Percentiles rank a stretch among this genome's conserved stretches.
phyloP scores from a whole-genome alignment of 1,140 invertebrate genomes.

The Oppia nitens region DNA sequence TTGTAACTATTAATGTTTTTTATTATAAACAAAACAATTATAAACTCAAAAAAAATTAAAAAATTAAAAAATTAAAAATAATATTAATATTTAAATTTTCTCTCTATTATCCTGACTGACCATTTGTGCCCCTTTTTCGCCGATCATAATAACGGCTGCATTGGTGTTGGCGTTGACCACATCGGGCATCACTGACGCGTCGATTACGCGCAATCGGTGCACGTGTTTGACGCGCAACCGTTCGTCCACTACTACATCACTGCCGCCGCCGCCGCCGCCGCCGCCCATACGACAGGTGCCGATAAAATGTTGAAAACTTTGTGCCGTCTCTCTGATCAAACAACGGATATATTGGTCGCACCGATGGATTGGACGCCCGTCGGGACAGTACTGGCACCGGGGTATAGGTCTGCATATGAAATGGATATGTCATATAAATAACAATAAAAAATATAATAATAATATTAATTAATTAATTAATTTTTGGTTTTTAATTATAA shows the following conservation, averaged over 20 bases:
- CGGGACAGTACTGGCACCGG: background rate
- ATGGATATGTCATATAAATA: too few species aligned
- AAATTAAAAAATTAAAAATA: too few species aligned
- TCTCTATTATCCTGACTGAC: conserved; percentile 28
- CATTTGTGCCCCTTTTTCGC: conserved; percentile 53
- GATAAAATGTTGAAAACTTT: conserved; percentile 43
- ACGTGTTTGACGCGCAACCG: conserved; percentile 44
- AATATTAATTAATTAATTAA: too few species aligned
- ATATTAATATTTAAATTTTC: background rate
- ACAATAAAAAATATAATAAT: too few species aligned
- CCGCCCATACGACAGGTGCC: conserved; percentile 53
- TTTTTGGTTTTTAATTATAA: too few species aligned
- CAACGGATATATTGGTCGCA: background rate
- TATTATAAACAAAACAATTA: too few species aligned
- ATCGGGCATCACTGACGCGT: conserved; percentile 66
- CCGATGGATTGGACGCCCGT: background rate
- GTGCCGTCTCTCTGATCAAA: background rate
- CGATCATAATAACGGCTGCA: conserved; percentile 64
- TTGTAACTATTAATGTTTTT: too few species aligned
- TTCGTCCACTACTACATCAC: conserved; percentile 40
- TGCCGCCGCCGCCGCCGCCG: conserved; percentile 33
- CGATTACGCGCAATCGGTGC: conserved; percentile 55
- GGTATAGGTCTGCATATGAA: too few species aligned
- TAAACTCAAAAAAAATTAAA: too few species aligned
- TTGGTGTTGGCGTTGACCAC: conserved; percentile 66